Base-by-base conservation (phyloP, 2,797 vertebrate genomes). In the Hydrocynus forskahlii region DNA sequence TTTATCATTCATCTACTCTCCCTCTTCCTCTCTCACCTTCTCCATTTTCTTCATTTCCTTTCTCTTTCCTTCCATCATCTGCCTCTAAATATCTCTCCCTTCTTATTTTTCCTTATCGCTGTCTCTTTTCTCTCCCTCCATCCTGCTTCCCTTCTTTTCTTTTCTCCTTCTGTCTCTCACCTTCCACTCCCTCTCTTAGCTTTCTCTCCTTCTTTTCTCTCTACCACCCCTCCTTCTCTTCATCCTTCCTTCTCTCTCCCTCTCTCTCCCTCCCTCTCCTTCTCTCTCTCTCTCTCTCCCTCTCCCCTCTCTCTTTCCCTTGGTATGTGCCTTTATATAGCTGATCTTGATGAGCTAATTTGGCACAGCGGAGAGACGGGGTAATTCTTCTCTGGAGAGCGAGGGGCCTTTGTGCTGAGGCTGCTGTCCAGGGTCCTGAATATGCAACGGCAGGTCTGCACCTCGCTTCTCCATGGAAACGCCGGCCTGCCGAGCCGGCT, bases 271-370 rank as follows among this genome's bases (percentile, higher is more conserved):
- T 8, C 59, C 75, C 57, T 68, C 86, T 87, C 81, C 81, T 67
- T 81, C 67, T 81, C 2, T 77, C 84, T 86, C 59, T 48, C n/a
- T 60, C 55, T 8, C 4, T 60, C 9, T 6, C 23, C 10, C 29
- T 10, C 38, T 43, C 19, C 1, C 1, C 2, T 12, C 17, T 25
- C 8, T n/a, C 64, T 19, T n/a, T 67, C 38, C 13, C 25, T 63
- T 2, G 23, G 23, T 16, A 29, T 63, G 60, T 63, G 60, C 25
- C 60, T 93, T 76, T 90, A 85, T 89, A 84, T 85, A 89, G 89
- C 90, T 87, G 82, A 75, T 82, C 85, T 88, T 91, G 92, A 92
- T 92, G 89, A 90, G 90, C 83, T 90, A 72, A 87, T 92, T 86
- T 80, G 72, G 63, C 82, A 45, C 29, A 79, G 73, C 54, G 45